Evolutionary conservation across 2,113 vertebrate genomes (phyloP).

Genomic region (Centrocercus urophasianus): DNA sequence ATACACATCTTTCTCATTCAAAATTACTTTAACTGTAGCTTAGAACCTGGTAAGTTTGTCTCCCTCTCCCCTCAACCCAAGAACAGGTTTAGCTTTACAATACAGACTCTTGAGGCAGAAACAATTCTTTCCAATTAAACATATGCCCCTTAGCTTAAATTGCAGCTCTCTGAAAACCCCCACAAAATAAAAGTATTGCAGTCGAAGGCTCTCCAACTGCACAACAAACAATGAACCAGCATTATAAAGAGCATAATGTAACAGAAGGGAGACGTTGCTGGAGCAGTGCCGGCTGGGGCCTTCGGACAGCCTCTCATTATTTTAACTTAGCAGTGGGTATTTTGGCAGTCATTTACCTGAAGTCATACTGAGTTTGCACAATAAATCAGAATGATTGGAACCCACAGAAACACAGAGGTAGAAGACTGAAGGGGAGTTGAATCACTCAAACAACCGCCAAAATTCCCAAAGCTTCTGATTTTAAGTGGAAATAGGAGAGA

Average conservation of each 20-base stretch:
- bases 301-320: background rate
- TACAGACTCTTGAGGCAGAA: background rate
- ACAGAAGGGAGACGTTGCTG: background rate
- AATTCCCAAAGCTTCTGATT: background rate
- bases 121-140: background rate
- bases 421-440: background rate
- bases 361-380: background rate
- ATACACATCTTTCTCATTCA: background rate
- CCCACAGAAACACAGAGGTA: background rate
- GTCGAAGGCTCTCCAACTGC: background rate
- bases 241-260: accelerated
- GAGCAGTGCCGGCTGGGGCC: background rate
- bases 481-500: background rate
- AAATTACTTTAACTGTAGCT: background rate
- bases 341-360: background rate
- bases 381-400: background rate
- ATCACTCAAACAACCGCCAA: background rate
- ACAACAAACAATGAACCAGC: background rate
- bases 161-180: background rate
- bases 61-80: background rate
- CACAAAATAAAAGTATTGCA: accelerated
- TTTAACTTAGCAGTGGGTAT: background rate
- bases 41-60: background rate
- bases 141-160: background rate
- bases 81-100: background rate